Evolutionary conservation across 1,140 invertebrate species (phyloP), one percentile per base, ranked within the genome.

Genomic region (Halyomorpha halys): DNA sequence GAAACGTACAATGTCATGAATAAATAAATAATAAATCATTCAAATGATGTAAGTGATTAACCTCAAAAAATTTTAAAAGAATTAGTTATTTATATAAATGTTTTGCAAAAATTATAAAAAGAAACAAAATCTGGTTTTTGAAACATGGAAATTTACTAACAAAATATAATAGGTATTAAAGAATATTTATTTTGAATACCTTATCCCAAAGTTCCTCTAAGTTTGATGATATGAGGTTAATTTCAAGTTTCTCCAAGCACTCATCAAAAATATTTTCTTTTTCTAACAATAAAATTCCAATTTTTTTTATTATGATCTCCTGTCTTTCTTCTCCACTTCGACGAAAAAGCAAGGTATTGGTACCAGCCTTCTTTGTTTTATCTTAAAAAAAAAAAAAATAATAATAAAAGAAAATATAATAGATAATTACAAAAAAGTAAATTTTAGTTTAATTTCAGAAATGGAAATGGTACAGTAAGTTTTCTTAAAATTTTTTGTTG

Each of bases 281-380:
- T 53, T 19, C 8, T 11, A 53, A 1, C 13, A 53, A 21, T 53
- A 53, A 53, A 53, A 53, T 25, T 9, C 49, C 49, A 53, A 21
- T 53, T 53, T 19, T 53, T 53, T 53, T 53, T 53, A 53, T n/a
- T 53, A 60, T 60, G 1, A 60, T 60, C 25, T 44, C 34, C 34
- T 60, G 16, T 44, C 59, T 34, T 16, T 44, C 59, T 39, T 34
- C 25, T 8, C 1, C 21, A 19, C 30, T 60, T 15, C 59, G n/a
- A n/a, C 30, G 25, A 18, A 18, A 18, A 4, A 60, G 34, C 21
- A 60, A 25, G 4, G 59, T 39, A 11, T 60, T 60, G 34, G 16
- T 44, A 18, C n/a, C 3, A 21, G 16, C 3, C 16, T 60, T 60
- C 25, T 34, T 60, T 16, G n/a, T 15, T 23, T 60, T 60, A 11